phyloP scores from a whole-genome alignment of 2,113 vertebrate genomes.

The Podarcis cretensis region DNA sequence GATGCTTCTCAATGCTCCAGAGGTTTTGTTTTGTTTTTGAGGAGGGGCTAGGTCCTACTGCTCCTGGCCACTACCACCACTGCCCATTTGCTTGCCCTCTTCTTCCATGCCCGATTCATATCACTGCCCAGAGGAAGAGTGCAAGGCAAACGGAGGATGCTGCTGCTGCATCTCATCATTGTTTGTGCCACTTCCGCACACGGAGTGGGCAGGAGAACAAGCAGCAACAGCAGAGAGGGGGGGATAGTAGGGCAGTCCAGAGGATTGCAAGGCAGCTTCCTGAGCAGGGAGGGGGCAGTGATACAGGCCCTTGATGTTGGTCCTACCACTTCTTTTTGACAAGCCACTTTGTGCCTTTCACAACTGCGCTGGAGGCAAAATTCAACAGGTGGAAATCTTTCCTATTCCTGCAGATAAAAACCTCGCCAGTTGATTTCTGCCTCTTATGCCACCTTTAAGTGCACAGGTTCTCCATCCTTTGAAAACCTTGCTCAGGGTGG shows the following conservation, averaged over 20 bases:
- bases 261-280: neutral
- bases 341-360: neutral
- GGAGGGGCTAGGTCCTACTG: too few relatives aligned
- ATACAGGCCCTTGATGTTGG: neutral
- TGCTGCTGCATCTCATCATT: too few relatives aligned
- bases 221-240: neutral
- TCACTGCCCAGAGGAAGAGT: too few relatives aligned
- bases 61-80: neutral
- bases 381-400: neutral
- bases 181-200: too few relatives aligned
- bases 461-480: neutral
- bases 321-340: neutral
- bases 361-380: neutral
- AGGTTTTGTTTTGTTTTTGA: too few relatives aligned
- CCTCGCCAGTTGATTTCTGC: neutral
- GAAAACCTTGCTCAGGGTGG: neutral
- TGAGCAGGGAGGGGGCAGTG: too few relatives aligned
- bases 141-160: too few relatives aligned
- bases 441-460: neutral
- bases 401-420: neutral
- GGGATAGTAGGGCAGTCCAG: neutral
- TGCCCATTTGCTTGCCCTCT: too few relatives aligned
- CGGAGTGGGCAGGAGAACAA: neutral
- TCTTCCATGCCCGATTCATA: too few relatives aligned
- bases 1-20: too few relatives aligned